Base-by-base conservation (phyloP, 2,113 vertebrate genomes). In the Crotophaga sulcirostris region DNA sequence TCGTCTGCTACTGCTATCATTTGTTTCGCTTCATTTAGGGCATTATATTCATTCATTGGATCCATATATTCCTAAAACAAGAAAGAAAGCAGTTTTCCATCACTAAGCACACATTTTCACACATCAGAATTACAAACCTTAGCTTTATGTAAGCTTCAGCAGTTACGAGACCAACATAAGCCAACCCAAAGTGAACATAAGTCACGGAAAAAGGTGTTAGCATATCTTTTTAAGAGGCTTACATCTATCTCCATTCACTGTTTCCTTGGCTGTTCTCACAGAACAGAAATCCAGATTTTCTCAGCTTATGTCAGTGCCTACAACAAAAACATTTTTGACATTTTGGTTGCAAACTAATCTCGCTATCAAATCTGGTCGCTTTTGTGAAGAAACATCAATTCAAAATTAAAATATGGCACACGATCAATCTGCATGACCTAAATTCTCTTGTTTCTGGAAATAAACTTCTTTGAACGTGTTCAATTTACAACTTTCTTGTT, bases 1-100 rank as follows among this genome's bases (percentile, higher is more conserved):
- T 99, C 99, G 4, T 99, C 99, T 0, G 99, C 99, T 26, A 99
- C 98, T 2, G 99, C 99, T 8, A 99, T 99, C 99, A 99, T 99
- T 96, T 99, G 99, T 95, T 98, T 99, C 21, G 99, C 99, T 96
- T 99, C 99, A 3, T 99, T 99, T 89, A 99, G 95, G 33, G 99
- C 99, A 11, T 98, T 99, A 98, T 99, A 98, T 93, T 99, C 99
- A 7, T 99, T 99, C 99, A 99, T 99, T 13, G 99, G 99, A 80
- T 99, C 99, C 99, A 99, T 99, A 96, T 99, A 99, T 42, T 98
- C 99, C 99, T 99, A 81, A 13, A 21, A 47, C 3, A 7, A 7
- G 34, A 1, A 13, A 11, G 23, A 66, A 28, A 60, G 69, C 3
- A 6, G 17, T 5, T 29, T 10, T 1, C 28, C 15, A 4, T 28